phyloP scores from a whole-genome alignment of 2,888 invertebrate species.

The Oeneis ivallda region DNA sequence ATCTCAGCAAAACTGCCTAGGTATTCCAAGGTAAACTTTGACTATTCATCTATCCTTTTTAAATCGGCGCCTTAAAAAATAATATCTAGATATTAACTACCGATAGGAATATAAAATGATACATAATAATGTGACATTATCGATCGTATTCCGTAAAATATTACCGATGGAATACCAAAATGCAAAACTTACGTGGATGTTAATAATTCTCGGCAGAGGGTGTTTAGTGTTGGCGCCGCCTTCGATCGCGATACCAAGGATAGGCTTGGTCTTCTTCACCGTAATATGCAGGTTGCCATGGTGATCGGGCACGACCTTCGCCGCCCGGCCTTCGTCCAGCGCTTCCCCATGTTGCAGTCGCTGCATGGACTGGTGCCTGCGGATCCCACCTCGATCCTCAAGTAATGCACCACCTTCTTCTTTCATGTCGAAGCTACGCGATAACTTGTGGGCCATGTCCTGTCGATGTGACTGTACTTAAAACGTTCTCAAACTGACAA shows the following conservation, averaged over 20 bases:
- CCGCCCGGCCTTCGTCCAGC: conserved; percentile 75
- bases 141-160: too few relatives aligned
- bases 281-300: conserved; percentile 94
- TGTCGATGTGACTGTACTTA: conserved; percentile 58
- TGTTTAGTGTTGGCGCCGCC: conserved; percentile 98
- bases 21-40: too few relatives aligned
- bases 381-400: conserved; percentile 84
- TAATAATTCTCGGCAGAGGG: conserved; percentile 96
- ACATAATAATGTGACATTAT: too few relatives aligned
- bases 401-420: conserved; percentile 89
- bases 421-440: conserved; percentile 94
- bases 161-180: not conserved
- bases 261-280: conserved; percentile 96
- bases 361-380: conserved; percentile 90
- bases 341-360: conserved; percentile 84
- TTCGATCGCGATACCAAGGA: conserved; percentile 97
- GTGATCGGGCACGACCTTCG: conserved; percentile 90
- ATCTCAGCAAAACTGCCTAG: too few relatives aligned
- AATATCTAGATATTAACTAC: too few relatives aligned
- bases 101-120: too few relatives aligned
- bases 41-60: too few relatives aligned
- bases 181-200: conserved; percentile 91
- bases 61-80: too few relatives aligned
- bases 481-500: conserved; percentile 38
- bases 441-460: conserved; percentile 93